These are phyloP conservation scores for Chrysogorgia sp. DNA, from an alignment of 92 coral and sea anemone species.

Conservation along the genomic window DNA sequence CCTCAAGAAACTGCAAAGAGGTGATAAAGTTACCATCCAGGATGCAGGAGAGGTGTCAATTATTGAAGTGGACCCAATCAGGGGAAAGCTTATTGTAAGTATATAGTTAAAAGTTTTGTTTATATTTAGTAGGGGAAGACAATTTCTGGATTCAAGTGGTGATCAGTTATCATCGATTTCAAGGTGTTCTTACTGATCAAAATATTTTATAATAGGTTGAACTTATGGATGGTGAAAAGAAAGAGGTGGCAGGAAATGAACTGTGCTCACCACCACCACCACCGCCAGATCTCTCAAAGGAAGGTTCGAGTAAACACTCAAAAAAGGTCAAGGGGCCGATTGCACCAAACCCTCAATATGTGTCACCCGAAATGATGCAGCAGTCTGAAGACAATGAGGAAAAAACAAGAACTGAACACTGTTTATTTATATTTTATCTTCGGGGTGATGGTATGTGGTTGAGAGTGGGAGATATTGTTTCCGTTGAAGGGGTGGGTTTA, in stretches of 20 bases:
- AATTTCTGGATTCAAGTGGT: neutral
- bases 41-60: neutral
- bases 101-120: neutral
- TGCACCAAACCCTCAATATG: neutral
- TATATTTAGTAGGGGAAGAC: no score
- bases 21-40: neutral
- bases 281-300: neutral
- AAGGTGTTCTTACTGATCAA: neutral
- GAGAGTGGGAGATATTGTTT: conserved; percentile 24
- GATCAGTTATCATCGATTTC: neutral
- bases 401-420: neutral
- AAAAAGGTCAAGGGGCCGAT: neutral
- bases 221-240: conserved; percentile 4
- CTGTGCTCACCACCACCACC: neutral
- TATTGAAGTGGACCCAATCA: neutral
- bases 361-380: neutral
- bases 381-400: neutral
- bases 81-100: neutral
- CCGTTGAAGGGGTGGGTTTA: conserved; percentile 11
- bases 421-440: neutral
- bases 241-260: conserved; percentile 2
- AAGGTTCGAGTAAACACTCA: neutral
- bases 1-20: neutral
- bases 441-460: conserved; percentile 34
- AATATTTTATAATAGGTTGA: neutral